phyloP scores from a whole-genome alignment of 2,113 vertebrate genomes.

The Takifugu bimaculatus region DNA sequence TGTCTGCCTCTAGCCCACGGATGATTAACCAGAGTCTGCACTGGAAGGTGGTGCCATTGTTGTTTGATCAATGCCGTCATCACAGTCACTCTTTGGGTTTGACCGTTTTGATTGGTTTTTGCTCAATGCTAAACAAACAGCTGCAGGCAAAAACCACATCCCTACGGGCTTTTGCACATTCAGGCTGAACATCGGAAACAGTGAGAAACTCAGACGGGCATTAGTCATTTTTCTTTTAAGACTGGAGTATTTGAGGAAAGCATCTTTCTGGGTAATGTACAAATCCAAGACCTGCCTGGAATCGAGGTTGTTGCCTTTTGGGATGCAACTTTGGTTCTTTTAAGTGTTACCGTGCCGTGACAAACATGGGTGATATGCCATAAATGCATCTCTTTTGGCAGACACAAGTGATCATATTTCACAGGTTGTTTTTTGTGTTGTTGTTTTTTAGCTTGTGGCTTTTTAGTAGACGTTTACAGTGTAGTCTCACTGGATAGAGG shows the following conservation, averaged over 20 bases:
- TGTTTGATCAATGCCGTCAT: neutral
- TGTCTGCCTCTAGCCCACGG: too few relatives aligned
- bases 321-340: too few relatives aligned
- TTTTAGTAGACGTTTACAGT: too few relatives aligned
- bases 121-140: conserved; percentile 3
- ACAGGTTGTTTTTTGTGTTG: too few relatives aligned
- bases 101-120: neutral
- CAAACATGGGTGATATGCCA: too few relatives aligned
- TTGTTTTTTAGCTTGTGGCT: too few relatives aligned
- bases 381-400: too few relatives aligned
- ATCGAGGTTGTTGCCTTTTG: too few relatives aligned
- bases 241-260: neutral
- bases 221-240: neutral
- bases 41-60: neutral
- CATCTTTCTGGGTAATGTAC: neutral
- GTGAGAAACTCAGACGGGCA: neutral
- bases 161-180: neutral
- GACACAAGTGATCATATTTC: too few relatives aligned
- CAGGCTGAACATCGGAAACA: neutral
- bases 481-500: too few relatives aligned
- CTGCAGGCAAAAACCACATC: neutral
- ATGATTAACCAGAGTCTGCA: neutral
- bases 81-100: neutral
- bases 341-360: too few relatives aligned
- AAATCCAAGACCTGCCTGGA: neutral